phyloP scores from a whole-genome alignment of 2,113 vertebrate genomes.

The Xenus cinereus region DNA sequence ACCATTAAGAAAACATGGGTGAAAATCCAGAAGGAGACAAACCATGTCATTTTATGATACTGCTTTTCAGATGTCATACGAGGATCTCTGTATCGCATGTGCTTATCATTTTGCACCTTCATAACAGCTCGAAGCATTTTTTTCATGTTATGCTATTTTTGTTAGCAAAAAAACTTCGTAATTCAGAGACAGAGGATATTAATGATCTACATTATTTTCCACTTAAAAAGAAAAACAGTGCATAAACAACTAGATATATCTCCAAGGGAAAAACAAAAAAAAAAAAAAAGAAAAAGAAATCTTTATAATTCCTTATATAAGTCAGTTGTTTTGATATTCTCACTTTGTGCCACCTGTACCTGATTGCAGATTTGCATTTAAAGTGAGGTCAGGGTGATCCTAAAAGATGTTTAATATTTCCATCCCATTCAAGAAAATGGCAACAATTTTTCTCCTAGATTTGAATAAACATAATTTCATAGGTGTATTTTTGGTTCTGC shows the following conservation, averaged over 20 bases:
- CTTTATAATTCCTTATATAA: background rate
- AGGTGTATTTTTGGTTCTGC: background rate
- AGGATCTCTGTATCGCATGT: fast-evolving
- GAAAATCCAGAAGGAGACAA: background rate
- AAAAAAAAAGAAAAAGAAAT: background rate
- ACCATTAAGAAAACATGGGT: background rate
- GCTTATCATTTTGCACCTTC: background rate
- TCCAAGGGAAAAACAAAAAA: fast-evolving
- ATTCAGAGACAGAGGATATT: background rate
- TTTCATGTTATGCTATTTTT: background rate
- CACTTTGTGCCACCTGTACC: background rate
- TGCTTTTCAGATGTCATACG: background rate
- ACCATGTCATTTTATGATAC: background rate
- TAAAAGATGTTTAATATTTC: background rate
- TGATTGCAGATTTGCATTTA: background rate
- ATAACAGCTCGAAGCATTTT: background rate
- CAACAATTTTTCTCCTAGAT: background rate
- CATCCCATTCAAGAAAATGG: background rate
- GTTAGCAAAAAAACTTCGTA: background rate
- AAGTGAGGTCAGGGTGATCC: background rate
- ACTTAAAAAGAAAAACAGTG: background rate
- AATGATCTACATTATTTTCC: background rate
- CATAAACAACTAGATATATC: background rate
- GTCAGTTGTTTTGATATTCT: background rate
- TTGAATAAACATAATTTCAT: background rate